Percentiles rank a stretch among this genome's conserved stretches.
These are phyloP conservation scores for Acanthosepion lycidas DNA, from an alignment of 2,888 invertebrate genomes.

Conservation along the genomic window DNA sequence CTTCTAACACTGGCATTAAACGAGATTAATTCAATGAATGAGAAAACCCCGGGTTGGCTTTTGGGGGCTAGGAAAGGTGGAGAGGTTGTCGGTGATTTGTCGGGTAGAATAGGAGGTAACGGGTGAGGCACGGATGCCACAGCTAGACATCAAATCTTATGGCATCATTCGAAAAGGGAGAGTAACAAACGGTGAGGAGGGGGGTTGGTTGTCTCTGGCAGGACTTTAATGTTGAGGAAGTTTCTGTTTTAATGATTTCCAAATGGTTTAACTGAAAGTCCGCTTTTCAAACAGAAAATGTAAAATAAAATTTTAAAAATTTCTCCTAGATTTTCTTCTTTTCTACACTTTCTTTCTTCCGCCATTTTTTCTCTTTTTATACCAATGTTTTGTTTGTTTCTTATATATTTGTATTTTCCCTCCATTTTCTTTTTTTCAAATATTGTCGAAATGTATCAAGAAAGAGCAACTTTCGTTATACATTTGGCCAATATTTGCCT, in stretches of 20 bases:
- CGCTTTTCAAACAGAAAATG: background rate
- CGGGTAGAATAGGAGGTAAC: background rate
- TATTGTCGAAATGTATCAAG: too few relatives aligned
- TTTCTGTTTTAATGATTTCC: background rate
- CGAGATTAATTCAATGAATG: background rate
- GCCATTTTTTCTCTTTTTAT: too few relatives aligned
- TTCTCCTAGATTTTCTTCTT: too few relatives aligned
- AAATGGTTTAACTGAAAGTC: background rate
- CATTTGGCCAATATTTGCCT: too few relatives aligned
- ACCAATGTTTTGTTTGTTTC: too few relatives aligned
- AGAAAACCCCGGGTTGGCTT: background rate
- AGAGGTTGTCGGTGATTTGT: background rate
- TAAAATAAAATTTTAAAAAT: too few relatives aligned
- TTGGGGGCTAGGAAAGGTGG: background rate
- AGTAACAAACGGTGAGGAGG: background rate
- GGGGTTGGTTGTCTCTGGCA: background rate
- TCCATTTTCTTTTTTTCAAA: too few relatives aligned
- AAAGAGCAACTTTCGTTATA: too few relatives aligned
- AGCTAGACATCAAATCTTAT: background rate
- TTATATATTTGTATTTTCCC: too few relatives aligned
- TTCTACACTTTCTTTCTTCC: too few relatives aligned
- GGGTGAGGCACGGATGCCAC: background rate
- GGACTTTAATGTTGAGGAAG: background rate
- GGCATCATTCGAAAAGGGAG: background rate
- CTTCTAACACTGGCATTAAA: background rate